These are phyloP conservation scores for Vultur gryphus DNA, from an alignment of 2,797 vertebrate species.

Conservation along the genomic window DNA sequence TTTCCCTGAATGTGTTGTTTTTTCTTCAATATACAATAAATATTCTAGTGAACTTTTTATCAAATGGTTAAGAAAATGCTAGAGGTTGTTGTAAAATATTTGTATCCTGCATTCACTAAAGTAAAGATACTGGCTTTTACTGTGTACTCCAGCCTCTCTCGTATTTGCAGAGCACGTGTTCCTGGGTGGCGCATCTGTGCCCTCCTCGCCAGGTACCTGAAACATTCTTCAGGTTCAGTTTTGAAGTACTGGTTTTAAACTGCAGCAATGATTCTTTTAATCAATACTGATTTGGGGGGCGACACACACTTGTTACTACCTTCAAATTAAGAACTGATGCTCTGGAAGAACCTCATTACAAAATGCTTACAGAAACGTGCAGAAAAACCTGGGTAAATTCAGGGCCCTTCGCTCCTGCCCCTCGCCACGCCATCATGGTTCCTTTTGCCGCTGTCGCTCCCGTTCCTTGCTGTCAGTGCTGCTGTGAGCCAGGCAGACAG, in stretches of 20 bases:
- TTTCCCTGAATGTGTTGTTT: slow-evolving; percentile 97
- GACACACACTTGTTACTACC: rapidly evolving
- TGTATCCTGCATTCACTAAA: slow-evolving; percentile 97
- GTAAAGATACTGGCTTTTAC: slow-evolving; percentile 99
- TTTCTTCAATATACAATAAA: slow-evolving; percentile 98
- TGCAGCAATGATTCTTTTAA: background rate
- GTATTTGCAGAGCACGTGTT: slow-evolving; percentile 51
- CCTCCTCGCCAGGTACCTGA: rapidly evolving
- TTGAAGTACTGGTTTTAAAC: rapidly evolving
- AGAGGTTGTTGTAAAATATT: slow-evolving; percentile 99
- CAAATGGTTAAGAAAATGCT: slow-evolving; percentile 96
- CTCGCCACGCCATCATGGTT: rapidly evolving
- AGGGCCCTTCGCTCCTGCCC: no score
- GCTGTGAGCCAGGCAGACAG: no score
- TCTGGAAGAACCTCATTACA: background rate
- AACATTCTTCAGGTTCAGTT: rapidly evolving
- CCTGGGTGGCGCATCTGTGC: rapidly evolving
- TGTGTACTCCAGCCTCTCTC: slow-evolving; percentile 88
- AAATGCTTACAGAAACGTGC: rapidly evolving
- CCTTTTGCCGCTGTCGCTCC: background rate
- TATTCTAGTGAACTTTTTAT: slow-evolving; percentile 99
- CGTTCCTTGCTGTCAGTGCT: background rate
- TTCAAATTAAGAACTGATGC: rapidly evolving
- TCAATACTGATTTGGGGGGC: rapidly evolving
- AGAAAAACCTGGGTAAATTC: rapidly evolving